phyloP scores from a whole-genome alignment of 2,113 vertebrate species.

The Thunnus maccoyii region DNA sequence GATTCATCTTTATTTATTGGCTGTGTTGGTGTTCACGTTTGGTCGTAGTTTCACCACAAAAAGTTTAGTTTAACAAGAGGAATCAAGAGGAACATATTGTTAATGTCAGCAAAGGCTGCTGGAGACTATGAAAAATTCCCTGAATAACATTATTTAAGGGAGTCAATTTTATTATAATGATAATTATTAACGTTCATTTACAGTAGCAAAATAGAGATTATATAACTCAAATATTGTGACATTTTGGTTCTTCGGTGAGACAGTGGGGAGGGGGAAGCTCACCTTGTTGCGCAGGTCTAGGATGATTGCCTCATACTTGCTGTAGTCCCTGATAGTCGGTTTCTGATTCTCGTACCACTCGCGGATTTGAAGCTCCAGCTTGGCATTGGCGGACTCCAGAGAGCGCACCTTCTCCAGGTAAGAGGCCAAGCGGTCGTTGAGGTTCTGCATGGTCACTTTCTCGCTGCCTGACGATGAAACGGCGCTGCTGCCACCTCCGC shows the following conservation, averaged over 20 bases:
- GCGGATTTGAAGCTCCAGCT: slow-evolving; percentile 84
- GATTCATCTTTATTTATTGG: not conserved
- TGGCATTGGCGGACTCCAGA: slow-evolving; percentile 79
- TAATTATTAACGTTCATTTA: not conserved
- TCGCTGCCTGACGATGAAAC: slow-evolving; percentile 22
- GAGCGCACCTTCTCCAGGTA: slow-evolving; percentile 85
- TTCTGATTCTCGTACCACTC: slow-evolving; percentile 80
- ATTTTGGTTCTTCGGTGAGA: not conserved
- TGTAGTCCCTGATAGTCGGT: slow-evolving; percentile 78
- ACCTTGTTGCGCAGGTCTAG: slow-evolving; percentile 81
- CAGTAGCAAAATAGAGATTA: not conserved
- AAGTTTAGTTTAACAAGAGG: not conserved
- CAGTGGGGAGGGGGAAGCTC: not conserved
- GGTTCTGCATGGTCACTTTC: slow-evolving; percentile 86
- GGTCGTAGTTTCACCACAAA: not conserved
- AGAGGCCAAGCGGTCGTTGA: slow-evolving; percentile 83
- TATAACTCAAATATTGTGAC: not conserved
- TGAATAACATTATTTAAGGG: not conserved
- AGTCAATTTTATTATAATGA: not conserved
- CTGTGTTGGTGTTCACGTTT: not conserved
- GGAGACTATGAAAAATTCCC: too few relatives aligned
- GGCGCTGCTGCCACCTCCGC: not conserved
- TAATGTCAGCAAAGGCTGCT: too few relatives aligned
- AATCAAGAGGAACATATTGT: too few relatives aligned
- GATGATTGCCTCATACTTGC: slow-evolving; percentile 72